These are phyloP conservation scores for Dascyllus trimaculatus DNA, from an alignment of 2,113 vertebrate species.

Conservation along the genomic window DNA sequence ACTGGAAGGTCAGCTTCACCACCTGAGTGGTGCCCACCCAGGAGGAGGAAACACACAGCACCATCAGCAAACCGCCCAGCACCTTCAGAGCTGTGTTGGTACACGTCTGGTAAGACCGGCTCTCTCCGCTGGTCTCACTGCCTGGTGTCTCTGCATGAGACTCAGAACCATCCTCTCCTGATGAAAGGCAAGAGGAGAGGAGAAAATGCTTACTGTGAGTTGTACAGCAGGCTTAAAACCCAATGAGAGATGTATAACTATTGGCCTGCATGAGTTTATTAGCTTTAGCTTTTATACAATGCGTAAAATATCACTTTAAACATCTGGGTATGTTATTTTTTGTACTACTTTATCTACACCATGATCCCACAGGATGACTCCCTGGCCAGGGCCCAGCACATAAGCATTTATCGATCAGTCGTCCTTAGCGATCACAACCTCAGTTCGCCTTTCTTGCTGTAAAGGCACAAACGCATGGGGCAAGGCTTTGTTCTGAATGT, in stretches of 20 bases:
- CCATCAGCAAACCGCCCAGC: constrained; percentile 93
- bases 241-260: too few relatives aligned
- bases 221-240: too few relatives aligned
- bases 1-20: constrained; percentile 97
- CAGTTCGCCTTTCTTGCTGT: constrained; percentile 65
- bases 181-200: constrained; percentile 18
- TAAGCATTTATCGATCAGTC: constrained; percentile 62
- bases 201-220: neutral
- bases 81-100: constrained; percentile 89
- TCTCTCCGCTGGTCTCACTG: constrained; percentile 82
- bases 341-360: neutral
- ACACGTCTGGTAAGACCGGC: constrained; percentile 88
- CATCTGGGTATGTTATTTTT: too few relatives aligned
- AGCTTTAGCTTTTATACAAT: neutral
- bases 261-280: too few relatives aligned
- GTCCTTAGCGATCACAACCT: constrained; percentile 50
- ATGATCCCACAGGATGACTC: constrained; percentile 4
- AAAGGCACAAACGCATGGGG: constrained; percentile 46
- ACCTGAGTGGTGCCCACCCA: constrained; percentile 98
- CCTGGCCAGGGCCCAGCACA: constrained; percentile 23
- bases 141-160: constrained; percentile 87
- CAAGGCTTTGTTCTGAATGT: constrained; percentile 55
- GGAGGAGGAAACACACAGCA: constrained; percentile 95
- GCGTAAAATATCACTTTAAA: neutral
- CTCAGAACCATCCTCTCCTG: constrained; percentile 94